Conservation (phyloP, 1,140 invertebrate genomes). For the Saccostrea cuccullata region DNA sequence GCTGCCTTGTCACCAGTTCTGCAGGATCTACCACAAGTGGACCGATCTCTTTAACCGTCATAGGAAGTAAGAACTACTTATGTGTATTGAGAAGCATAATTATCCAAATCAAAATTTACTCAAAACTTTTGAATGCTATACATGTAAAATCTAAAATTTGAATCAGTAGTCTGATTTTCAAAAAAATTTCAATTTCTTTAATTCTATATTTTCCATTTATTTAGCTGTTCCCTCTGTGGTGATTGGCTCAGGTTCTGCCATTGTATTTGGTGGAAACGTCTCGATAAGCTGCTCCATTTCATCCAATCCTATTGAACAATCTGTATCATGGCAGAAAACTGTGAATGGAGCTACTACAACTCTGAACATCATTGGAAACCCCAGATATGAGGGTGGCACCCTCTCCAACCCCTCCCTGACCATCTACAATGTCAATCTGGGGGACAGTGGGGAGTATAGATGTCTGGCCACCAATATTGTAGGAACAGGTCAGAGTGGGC, state of each 20-base stretch:
- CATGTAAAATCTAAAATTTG: background rate
- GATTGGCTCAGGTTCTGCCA: background rate
- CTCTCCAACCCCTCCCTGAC: constrained; percentile 36
- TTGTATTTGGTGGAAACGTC: constrained; percentile 28
- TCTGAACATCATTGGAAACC: constrained; percentile 31
- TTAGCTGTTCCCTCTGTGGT: constrained; percentile 37
- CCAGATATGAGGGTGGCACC: constrained; percentile 12
- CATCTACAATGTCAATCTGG: constrained; percentile 39
- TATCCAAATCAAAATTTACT: background rate
- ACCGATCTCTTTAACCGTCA: constrained; percentile 33
- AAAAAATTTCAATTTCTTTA: too few species aligned
- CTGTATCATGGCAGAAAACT: constrained; percentile 40
- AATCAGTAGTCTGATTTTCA: background rate
- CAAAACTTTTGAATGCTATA: background rate
- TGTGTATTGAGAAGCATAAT: background rate
- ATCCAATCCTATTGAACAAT: constrained; percentile 25
- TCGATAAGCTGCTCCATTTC: constrained; percentile 42
- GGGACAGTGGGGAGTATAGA: constrained; percentile 36
- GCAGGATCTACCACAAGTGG: constrained; percentile 44
- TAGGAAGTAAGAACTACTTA: constrained; percentile 46
- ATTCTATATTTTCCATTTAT: background rate
- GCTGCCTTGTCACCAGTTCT: constrained; percentile 43
- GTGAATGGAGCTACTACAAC: constrained; percentile 37
- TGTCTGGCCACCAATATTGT: constrained; percentile 46
- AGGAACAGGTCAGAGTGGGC: constrained; percentile 33